phyloP scores from a whole-genome alignment of 1,140 invertebrate species.

The Phocides pigmalion region DNA sequence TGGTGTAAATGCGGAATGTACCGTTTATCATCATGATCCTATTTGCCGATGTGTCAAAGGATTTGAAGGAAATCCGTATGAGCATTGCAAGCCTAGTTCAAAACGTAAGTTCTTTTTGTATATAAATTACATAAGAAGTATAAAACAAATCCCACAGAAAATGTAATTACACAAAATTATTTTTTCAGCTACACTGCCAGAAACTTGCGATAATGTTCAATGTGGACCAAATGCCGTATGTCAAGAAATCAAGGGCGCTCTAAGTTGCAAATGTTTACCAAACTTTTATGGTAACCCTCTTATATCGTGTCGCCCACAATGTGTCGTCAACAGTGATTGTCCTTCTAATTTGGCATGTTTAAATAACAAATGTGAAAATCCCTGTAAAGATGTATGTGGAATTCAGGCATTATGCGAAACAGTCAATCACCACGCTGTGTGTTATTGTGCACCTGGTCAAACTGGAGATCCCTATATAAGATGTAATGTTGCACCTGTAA shows the following conservation, averaged over 20 bases:
- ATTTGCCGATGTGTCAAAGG: constrained; percentile 90
- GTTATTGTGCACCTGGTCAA: constrained; percentile 88
- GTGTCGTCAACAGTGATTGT: constrained; percentile 92
- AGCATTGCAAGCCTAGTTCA: constrained; percentile 86
- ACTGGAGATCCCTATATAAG: constrained; percentile 91
- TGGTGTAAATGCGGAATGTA: constrained; percentile 90
- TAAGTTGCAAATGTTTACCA: constrained; percentile 87
- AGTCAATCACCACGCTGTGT: constrained; percentile 91
- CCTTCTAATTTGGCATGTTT: constrained; percentile 87
- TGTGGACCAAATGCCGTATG: constrained; percentile 92
- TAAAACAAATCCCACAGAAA: no score
- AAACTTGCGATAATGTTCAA: constrained; percentile 87
- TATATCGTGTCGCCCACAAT: constrained; percentile 90
- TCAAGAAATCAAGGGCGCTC: constrained; percentile 83
- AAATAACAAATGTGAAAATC: constrained; percentile 92
- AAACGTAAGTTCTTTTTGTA: constrained; percentile 54
- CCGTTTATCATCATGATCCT: constrained; percentile 90
- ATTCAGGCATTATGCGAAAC: constrained; percentile 89
- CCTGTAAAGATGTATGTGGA: constrained; percentile 91
- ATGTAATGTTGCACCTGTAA: constrained; percentile 85
- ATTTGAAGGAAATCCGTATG: constrained; percentile 92
- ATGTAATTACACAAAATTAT: no score
- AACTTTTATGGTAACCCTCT: constrained; percentile 90
- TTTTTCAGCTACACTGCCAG: constrained; percentile 79
- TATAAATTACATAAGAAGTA: constrained; percentile 27